phyloP scores from a whole-genome alignment of 2,888 invertebrate genomes.

The Pollenia angustigena region DNA sequence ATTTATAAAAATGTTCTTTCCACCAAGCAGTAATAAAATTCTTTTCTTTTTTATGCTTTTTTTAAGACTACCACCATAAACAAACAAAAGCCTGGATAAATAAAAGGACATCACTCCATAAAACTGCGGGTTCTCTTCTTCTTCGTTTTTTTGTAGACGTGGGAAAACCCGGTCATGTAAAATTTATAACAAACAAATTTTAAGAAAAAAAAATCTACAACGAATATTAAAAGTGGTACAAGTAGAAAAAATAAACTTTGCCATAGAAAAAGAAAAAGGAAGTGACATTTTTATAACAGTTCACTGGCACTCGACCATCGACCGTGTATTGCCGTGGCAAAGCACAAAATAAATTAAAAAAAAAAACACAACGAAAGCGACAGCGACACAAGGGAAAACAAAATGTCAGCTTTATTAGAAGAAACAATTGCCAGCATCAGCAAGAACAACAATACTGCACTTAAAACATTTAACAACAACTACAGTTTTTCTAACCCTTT shows the following conservation, averaged over 20 bases:
- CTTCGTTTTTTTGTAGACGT: not conserved
- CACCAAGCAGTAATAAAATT: not conserved
- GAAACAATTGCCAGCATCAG: constrained; percentile 3
- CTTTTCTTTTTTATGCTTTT: not conserved
- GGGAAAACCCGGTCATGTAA: not conserved
- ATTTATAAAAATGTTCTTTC: not conserved
- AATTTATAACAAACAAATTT: constrained; percentile 9
- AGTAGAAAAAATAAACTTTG: not conserved
- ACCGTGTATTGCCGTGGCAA: too few relatives aligned
- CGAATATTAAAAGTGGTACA: not conserved
- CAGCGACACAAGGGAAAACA: not conserved
- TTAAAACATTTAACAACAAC: constrained; percentile 7
- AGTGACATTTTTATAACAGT: constrained; percentile 27
- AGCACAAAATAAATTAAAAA: not conserved
- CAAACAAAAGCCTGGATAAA: constrained; percentile 8
- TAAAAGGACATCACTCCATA: not conserved
- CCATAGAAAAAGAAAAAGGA: not conserved
- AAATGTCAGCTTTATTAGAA: constrained; percentile 29
- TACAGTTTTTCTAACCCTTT: not conserved
- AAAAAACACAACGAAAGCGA: not conserved
- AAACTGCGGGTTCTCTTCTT: not conserved
- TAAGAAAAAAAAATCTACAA: not conserved
- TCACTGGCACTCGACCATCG: not conserved
- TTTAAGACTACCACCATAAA: constrained; percentile 25
- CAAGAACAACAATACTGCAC: not conserved